Conservation (phyloP, 2,797 vertebrate species). For the Tauraco hartlaubi region DNA sequence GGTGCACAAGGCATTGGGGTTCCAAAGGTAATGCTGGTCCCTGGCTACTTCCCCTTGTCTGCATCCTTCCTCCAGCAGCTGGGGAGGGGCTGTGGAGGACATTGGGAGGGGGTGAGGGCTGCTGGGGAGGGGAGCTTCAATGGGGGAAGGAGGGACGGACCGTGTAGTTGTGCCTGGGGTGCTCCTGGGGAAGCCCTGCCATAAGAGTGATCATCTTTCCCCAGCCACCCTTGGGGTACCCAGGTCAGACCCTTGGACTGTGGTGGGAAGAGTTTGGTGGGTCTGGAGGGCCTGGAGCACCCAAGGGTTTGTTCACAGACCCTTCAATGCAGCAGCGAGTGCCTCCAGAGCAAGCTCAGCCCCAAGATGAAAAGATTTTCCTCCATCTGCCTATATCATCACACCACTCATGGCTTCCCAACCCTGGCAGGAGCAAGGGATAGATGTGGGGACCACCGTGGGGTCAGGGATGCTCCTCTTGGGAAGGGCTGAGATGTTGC, state of each 20-base stretch:
- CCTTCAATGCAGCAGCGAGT: accelerated
- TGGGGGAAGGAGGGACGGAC: too few species aligned
- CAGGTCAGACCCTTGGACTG: accelerated
- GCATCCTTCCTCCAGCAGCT: neutral
- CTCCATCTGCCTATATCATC: accelerated
- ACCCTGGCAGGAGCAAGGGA: accelerated
- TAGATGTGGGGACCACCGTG: accelerated
- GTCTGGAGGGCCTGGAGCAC: neutral
- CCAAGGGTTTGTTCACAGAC: accelerated
- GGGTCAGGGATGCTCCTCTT: neutral
- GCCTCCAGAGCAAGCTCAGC: neutral
- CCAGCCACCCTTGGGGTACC: accelerated
- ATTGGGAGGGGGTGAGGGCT: accelerated
- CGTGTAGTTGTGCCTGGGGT: accelerated
- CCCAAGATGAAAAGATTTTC: neutral
- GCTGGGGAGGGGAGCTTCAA: accelerated
- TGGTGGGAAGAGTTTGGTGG: neutral
- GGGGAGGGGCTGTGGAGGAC: accelerated
- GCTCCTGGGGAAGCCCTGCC: neutral
- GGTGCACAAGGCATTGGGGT: accelerated
- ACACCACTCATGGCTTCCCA: accelerated
- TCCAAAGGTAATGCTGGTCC: accelerated
- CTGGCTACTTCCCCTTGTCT: neutral
- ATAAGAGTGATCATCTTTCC: accelerated
- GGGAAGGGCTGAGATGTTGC: neutral